phyloP scores from a whole-genome alignment of 2,888 invertebrate genomes.

The Volucella inflata region DNA sequence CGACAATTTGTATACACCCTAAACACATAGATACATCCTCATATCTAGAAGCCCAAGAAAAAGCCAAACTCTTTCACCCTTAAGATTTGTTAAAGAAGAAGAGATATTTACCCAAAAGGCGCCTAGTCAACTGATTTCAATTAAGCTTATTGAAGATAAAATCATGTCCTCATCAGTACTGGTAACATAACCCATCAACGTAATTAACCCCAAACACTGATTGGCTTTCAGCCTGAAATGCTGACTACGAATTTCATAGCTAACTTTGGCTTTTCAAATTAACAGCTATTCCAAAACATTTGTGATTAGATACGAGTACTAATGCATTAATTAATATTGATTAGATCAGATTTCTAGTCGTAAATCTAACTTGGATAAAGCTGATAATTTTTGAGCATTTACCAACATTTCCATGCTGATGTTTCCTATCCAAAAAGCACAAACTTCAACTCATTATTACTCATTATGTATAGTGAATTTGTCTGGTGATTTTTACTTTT shows the following conservation, averaged over 20 bases:
- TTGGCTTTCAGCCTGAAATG: conserved; percentile 47
- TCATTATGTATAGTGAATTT: no score
- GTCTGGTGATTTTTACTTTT: no score
- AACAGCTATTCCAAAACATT: conserved; percentile 35
- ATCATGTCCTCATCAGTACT: conserved; percentile 24
- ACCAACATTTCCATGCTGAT: no score
- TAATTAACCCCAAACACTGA: conserved; percentile 54
- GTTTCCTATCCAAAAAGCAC: no score
- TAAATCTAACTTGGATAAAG: no score
- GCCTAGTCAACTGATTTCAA: conserved; percentile 32
- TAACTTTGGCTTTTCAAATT: conserved; percentile 32
- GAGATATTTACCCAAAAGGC: neutral
- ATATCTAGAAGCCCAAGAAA: no score
- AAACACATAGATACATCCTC: no score
- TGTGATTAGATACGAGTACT: conserved; percentile 19
- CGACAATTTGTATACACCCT: no score
- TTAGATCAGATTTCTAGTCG: neutral
- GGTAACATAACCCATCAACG: conserved; percentile 30
- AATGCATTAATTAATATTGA: conserved; percentile 42
- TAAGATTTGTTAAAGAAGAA: no score
- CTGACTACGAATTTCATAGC: conserved; percentile 32
- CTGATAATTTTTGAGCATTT: no score
- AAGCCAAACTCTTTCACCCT: no score
- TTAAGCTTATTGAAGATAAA: conserved; percentile 33
- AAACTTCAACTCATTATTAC: no score